Evolutionary conservation across 2,113 vertebrate genomes (phyloP), one percentile per base, ranked within the genome.

Genomic region (Sakesphorus luctuosus): DNA sequence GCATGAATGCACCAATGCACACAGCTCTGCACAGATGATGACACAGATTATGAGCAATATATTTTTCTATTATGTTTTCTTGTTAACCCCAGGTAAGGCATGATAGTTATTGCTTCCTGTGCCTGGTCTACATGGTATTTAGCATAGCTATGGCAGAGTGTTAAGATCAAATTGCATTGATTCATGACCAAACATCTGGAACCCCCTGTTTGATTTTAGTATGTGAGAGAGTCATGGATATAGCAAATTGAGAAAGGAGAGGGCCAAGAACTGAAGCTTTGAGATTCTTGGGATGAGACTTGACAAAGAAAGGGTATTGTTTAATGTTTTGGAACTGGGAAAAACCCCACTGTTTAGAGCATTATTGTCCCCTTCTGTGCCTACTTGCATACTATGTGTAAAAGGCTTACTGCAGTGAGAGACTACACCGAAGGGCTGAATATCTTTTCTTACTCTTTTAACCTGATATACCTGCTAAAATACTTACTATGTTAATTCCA

Each of bases 401-500:
- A 69, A 74, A 87, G 46, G 33, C 28, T 71, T 66, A 18, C 33
- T 61, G 26, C 72, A 69, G 29, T 55, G n/a, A 79, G 71, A 80
- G 13, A 61, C n/a, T 56, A 44, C 47, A 75, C 18, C 52, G 71
- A 52, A 89, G 35, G 50, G 33, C 17, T 62, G 49, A 76, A 89
- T 85, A 68, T 8, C 36, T 67, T 89, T 86, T 73, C 53, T 67
- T 74, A 81, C n/a, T 47, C 82, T 89, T 81, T 88, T 91, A 88
- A 83, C 38, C 52, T 80, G 55, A 63, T 36, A 26, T 33, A 83
- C 62, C 58, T 83, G 16, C 31, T 63, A 71, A 95, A 67, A 83
- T 77, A 80, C 40, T 24, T 81, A 81, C 72, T 66, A 26, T 66
- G 55, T 73, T 96, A 91, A 96, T 87, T 91, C 61, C 55, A 77